Percentiles rank a stretch among this genome's conserved stretches.
Evolutionary conservation across 2,888 invertebrate genomes (phyloP).

Genomic region (Mellilla xanthometata): DNA sequence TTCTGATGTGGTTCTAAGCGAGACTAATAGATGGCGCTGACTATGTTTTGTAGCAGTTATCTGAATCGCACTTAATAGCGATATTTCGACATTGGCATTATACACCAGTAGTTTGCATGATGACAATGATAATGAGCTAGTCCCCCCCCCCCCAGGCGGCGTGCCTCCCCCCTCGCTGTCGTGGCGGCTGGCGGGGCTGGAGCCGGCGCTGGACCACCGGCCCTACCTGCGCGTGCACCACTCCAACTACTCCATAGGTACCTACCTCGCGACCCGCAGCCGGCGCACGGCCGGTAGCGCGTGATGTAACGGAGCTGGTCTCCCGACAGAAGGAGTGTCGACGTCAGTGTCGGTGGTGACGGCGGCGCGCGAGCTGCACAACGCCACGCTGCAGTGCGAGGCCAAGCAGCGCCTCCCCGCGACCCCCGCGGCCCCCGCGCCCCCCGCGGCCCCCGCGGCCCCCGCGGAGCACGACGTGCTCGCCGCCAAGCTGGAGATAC

Average conservation of each 20-base stretch:
- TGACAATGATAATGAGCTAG: no score
- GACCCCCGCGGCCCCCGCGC: slow-evolving; percentile 53
- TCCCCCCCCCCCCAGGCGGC: slow-evolving; percentile 78
- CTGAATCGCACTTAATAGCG: no score
- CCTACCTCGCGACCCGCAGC: no score
- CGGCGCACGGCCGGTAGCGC: no score
- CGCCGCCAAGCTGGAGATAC: slow-evolving; percentile 68
- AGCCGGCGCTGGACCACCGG: slow-evolving; percentile 77
- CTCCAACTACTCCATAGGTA: slow-evolving; percentile 76
- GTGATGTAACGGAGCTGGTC: no score
- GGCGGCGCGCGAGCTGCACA: slow-evolving; percentile 92
- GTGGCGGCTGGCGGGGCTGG: slow-evolving; percentile 77
- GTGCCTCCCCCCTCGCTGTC: slow-evolving; percentile 83
- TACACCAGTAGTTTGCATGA: no score
- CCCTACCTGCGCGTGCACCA: slow-evolving; percentile 80
- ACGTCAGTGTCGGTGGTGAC: slow-evolving; percentile 85
- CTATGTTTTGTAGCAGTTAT: no score
- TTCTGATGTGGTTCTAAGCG: no score
- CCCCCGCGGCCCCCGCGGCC: slow-evolving; percentile 39
- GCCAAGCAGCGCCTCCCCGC: slow-evolving; percentile 85
- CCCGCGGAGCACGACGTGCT: slow-evolving; percentile 39
- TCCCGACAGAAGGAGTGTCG: slow-evolving; percentile 60
- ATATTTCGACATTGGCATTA: no score
- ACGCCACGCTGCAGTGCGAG: slow-evolving; percentile 91
- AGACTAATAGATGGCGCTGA: no score